These are phyloP conservation scores for Pseudorectes ferrugineus DNA, from an alignment of 2,113 vertebrate genomes.

Conservation along the genomic window DNA sequence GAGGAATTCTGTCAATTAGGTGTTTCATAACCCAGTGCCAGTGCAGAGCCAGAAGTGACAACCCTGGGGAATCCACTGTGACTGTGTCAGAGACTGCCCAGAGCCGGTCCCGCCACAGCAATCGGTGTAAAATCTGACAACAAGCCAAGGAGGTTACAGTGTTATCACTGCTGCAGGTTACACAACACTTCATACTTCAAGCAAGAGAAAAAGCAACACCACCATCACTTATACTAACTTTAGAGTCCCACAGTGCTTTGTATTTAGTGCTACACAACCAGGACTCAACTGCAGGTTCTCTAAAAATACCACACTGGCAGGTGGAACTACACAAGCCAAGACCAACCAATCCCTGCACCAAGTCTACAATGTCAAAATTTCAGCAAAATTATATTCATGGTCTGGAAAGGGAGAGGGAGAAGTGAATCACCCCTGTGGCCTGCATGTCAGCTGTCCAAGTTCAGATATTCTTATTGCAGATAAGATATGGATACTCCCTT, in stretches of 20 bases:
- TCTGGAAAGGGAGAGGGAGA: not conserved
- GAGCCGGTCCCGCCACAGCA: conserved; percentile 88
- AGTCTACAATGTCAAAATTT: not conserved
- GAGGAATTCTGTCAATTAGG: conserved; percentile 79
- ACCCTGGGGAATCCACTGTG: conserved; percentile 76
- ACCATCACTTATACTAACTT: not conserved
- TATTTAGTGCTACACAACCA: not conserved
- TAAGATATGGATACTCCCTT: not conserved
- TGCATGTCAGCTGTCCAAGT: not conserved
- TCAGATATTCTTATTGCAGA: not conserved
- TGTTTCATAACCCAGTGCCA: conserved; percentile 97
- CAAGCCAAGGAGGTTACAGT: not conserved
- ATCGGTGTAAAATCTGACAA: conserved; percentile 70
- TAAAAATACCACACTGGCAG: not conserved
- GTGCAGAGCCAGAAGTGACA: conserved; percentile 88
- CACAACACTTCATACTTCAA: not conserved
- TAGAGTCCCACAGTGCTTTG: not conserved
- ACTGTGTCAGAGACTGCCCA: conserved; percentile 82
- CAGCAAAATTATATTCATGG: not conserved
- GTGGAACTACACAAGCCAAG: not conserved
- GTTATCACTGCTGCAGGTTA: not conserved
- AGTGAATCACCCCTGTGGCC: not conserved
- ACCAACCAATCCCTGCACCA: not conserved
- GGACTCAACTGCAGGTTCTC: not conserved
- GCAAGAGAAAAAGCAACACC: not conserved